Conservation (phyloP, 2,888 invertebrate species). For the Anarsia innoxiella region DNA sequence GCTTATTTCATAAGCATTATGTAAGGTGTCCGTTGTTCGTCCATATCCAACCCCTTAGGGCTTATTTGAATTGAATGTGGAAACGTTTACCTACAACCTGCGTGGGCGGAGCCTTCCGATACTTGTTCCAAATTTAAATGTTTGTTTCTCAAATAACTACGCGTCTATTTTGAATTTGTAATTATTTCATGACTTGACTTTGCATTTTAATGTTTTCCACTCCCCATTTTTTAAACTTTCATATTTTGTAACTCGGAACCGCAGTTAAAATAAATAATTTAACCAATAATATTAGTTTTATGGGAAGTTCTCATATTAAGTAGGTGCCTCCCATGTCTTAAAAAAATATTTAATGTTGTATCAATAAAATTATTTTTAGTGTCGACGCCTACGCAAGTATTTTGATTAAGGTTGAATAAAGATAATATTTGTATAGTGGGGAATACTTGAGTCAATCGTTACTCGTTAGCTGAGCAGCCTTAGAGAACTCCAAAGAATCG, state of each 20-base stretch:
- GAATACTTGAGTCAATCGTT: conserved; percentile 58
- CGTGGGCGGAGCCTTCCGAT: conserved; percentile 34
- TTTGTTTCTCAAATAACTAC: conserved; percentile 25
- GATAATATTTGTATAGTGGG: conserved; percentile 45
- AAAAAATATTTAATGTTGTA: not conserved
- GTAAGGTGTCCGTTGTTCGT: conserved; percentile 2
- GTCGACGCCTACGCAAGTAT: conserved; percentile 6
- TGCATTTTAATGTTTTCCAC: too few species aligned
- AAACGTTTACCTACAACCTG: conserved; percentile 29
- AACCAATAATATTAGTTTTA: too few species aligned
- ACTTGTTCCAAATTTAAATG: conserved; percentile 37
- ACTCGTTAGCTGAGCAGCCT: conserved; percentile 59
- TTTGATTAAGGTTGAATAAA: conserved; percentile 31
- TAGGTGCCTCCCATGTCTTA: too few species aligned
- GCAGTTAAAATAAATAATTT: too few species aligned
- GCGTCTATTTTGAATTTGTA: conserved; percentile 24
- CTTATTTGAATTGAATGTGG: conserved; percentile 54
- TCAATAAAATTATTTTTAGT: conserved; percentile 1
- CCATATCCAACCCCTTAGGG: conserved; percentile 18
- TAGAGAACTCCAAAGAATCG: conserved; percentile 62
- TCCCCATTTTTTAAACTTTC: too few species aligned
- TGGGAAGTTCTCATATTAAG: too few species aligned
- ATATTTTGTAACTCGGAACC: too few species aligned
- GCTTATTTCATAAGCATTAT: too few species aligned
- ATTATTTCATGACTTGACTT: conserved; percentile 6